Evolutionary conservation across 1,140 invertebrate genomes (phyloP).

Genomic region (Plectrocnemia conspersa): DNA sequence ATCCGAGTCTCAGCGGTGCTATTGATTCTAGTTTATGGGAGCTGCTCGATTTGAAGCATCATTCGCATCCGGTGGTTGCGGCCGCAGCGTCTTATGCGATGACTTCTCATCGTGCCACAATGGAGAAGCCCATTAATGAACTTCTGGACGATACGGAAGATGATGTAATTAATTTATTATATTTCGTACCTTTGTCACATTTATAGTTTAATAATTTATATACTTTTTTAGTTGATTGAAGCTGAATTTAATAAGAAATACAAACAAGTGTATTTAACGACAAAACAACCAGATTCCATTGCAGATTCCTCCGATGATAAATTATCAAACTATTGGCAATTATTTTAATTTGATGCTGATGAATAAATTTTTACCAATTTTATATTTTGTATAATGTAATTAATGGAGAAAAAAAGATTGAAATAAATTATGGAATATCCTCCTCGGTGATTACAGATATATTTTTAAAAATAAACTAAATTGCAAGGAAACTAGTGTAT

Average conservation of each 20-base stretch:
- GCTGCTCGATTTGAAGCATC: slow-evolving; percentile 68
- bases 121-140: slow-evolving; percentile 25
- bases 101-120: slow-evolving; percentile 4
- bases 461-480: too few species aligned
- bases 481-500: too few species aligned
- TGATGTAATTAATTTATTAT: slow-evolving; percentile 14
- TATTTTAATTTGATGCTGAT: too few species aligned
- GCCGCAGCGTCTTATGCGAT: slow-evolving; percentile 18
- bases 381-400: too few species aligned
- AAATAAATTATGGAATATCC: too few species aligned
- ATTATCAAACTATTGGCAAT: too few species aligned
- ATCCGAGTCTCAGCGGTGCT: slow-evolving; percentile 73
- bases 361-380: too few species aligned
- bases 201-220: neutral
- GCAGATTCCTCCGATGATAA: slow-evolving; percentile 16
- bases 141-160: slow-evolving; percentile 27
- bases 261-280: slow-evolving; percentile 29
- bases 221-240: slow-evolving; percentile 26
- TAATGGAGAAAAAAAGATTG: too few species aligned
- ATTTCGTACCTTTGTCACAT: neutral
- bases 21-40: slow-evolving; percentile 90
- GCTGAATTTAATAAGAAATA: slow-evolving; percentile 29
- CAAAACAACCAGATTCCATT: slow-evolving; percentile 22
- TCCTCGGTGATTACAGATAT: too few species aligned
- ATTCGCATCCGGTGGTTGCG: slow-evolving; percentile 59